phyloP scores from a whole-genome alignment of 2,113 vertebrate species.

The Silurus glanis region DNA sequence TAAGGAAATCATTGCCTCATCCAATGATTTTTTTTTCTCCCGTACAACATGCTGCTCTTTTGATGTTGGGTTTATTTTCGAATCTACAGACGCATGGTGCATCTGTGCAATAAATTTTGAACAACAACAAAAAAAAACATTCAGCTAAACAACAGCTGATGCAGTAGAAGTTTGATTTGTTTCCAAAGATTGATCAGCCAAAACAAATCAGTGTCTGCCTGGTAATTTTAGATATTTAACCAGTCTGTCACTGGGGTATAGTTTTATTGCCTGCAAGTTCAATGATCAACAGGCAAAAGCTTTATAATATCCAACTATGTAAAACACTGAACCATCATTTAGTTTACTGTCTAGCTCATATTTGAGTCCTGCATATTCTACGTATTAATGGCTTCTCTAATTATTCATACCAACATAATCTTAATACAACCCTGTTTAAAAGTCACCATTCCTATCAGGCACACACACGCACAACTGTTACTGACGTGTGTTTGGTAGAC shows the following conservation, averaged over 20 bases:
- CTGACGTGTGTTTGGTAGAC: constrained; percentile 87
- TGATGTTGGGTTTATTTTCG: not conserved
- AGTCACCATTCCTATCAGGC: not conserved
- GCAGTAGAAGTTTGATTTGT: not conserved
- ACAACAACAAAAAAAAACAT: too few relatives aligned
- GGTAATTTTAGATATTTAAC: not conserved
- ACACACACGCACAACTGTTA: constrained; percentile 27
- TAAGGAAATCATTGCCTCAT: not conserved
- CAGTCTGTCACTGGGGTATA: not conserved
- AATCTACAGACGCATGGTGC: not conserved
- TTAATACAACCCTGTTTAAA: not conserved
- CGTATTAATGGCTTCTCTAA: not conserved
- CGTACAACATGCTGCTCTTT: not conserved
- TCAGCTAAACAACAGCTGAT: not conserved
- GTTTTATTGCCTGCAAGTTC: not conserved
- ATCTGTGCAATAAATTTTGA: not conserved
- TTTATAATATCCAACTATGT: not conserved
- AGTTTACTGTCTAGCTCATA: not conserved
- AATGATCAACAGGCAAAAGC: not conserved
- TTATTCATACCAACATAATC: not conserved
- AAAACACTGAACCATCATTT: not conserved
- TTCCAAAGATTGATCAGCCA: not conserved
- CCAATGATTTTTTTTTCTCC: not conserved
- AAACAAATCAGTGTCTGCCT: not conserved
- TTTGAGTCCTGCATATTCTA: not conserved